These are phyloP conservation scores for Aegotheles bennettii DNA, from an alignment of 2,113 vertebrate species.

Conservation along the genomic window DNA sequence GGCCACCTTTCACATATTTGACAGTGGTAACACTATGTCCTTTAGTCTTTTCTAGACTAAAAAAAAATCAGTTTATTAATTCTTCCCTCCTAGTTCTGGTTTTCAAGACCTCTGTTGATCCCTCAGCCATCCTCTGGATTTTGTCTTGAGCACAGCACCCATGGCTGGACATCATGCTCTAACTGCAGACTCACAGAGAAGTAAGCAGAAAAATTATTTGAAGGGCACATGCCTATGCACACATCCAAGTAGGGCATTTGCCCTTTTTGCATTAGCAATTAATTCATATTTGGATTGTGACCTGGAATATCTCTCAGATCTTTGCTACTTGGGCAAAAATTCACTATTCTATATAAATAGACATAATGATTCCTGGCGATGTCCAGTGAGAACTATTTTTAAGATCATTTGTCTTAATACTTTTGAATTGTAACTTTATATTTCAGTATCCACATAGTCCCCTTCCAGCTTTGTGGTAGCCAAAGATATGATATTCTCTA, in stretches of 20 bases:
- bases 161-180: neutral
- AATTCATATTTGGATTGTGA: neutral
- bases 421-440: neutral
- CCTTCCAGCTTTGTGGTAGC: neutral
- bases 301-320: neutral
- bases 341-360: neutral
- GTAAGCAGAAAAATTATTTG: neutral
- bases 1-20: neutral
- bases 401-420: neutral
- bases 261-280: neutral
- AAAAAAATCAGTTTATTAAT: neutral
- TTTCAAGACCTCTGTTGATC: neutral
- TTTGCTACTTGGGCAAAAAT: neutral
- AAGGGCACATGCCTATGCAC: neutral
- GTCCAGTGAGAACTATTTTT: neutral
- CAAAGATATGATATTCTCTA: neutral
- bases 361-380: neutral
- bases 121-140: neutral
- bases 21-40: neutral
- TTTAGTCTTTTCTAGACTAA: neutral
- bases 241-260: neutral
- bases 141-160: neutral
- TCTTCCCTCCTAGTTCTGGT: neutral
- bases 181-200: neutral
- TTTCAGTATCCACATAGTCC: neutral